phyloP scores from a whole-genome alignment of 2,797 vertebrate species.

The Epinephelus malabaricus region DNA sequence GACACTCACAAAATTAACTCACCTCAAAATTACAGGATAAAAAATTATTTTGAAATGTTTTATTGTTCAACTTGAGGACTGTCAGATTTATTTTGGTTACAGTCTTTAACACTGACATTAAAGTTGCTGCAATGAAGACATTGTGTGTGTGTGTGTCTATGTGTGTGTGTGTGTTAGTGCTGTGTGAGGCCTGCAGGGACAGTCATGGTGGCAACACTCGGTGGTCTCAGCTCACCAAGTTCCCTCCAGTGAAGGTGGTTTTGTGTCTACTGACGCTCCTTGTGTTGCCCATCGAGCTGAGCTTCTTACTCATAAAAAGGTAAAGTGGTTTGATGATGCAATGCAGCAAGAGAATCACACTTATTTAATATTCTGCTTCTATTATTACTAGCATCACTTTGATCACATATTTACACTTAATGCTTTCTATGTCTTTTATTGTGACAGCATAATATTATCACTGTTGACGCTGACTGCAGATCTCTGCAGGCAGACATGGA shows the following conservation, averaged over 20 bases:
- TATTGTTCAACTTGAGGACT: too few species aligned
- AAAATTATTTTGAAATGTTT: too few species aligned
- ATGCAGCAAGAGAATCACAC: not conserved
- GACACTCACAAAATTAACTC: too few species aligned
- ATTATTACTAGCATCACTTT: not conserved
- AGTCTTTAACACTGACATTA: too few species aligned
- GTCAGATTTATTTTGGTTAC: too few species aligned
- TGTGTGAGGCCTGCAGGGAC: conserved; percentile 66
- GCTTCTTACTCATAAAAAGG: conserved; percentile 58
- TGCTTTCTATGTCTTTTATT: not conserved
- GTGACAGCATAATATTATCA: conserved; percentile 34
- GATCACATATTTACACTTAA: not conserved
- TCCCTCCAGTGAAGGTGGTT: conserved; percentile 55
- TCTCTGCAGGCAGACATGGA: conserved; percentile 25
- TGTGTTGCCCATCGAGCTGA: conserved; percentile 56
- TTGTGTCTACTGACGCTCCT: conserved; percentile 61
- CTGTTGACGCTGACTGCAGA: not conserved
- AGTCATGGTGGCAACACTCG: not conserved
- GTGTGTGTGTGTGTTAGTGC: conserved; percentile 67
- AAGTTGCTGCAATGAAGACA: too few species aligned
- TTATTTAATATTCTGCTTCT: not conserved
- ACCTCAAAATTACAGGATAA: too few species aligned
- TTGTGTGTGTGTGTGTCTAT: conserved; percentile 4
- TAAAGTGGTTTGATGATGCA: conserved; percentile 25
- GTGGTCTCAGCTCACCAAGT: conserved; percentile 6